Percentiles rank a stretch among this genome's conserved stretches.
Conservation (phyloP, 2,113 vertebrate species). For the Corynorhinus townsendii region DNA sequence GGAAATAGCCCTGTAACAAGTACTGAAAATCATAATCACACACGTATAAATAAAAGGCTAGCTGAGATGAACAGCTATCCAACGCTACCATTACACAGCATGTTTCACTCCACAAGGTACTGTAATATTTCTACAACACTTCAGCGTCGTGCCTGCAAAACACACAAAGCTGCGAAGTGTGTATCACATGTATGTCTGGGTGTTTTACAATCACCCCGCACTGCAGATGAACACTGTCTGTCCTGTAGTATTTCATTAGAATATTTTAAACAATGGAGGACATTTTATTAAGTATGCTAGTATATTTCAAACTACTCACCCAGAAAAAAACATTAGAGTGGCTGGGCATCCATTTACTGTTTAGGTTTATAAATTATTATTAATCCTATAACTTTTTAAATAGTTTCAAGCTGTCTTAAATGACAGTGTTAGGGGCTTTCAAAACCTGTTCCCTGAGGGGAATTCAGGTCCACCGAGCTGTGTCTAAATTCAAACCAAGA, state of each 20-base stretch:
- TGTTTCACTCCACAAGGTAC: not conserved
- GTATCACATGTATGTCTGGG: conserved; percentile 43
- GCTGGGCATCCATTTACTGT: not conserved
- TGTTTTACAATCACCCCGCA: conserved; percentile 54
- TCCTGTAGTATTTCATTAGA: conserved; percentile 66
- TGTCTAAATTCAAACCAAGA: not conserved
- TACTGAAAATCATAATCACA: conserved; percentile 44
- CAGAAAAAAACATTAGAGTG: conserved; percentile 17
- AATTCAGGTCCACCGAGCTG: too few relatives aligned
- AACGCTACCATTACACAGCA: not conserved
- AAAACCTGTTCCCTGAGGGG: too few relatives aligned
- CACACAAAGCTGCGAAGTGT: conserved; percentile 67
- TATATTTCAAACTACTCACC: conserved; percentile 40
- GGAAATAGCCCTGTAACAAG: conserved; percentile 44
- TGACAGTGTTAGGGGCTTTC: not conserved
- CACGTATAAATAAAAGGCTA: conserved; percentile 34
- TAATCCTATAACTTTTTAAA: conserved; percentile 18
- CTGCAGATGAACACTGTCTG: conserved; percentile 54
- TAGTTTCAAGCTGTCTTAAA: conserved; percentile 40
- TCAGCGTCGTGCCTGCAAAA: conserved; percentile 58
- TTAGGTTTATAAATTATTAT: conserved; percentile 35
- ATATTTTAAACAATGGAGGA: conserved; percentile 53
- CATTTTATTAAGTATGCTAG: conserved; percentile 49
- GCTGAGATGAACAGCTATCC: conserved; percentile 13
- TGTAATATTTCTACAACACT: conserved; percentile 59